These are phyloP conservation scores for Ibidorhyncha struthersii DNA, from an alignment of 2,113 vertebrate species.

Conservation along the genomic window DNA sequence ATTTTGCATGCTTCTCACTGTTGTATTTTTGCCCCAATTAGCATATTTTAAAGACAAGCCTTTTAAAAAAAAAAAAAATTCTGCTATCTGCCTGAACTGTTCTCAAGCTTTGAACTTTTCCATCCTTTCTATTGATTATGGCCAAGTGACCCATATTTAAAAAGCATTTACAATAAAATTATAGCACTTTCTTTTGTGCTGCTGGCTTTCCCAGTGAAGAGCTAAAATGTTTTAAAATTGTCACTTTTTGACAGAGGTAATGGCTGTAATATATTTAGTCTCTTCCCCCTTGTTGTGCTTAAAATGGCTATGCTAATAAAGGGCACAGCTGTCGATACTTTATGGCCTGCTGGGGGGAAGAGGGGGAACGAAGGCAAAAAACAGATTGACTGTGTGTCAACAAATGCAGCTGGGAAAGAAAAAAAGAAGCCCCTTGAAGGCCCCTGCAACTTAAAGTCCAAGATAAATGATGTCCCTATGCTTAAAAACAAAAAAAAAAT, in stretches of 20 bases:
- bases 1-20: constrained; percentile 47
- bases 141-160: constrained; percentile 84
- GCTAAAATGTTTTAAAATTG: constrained; percentile 89
- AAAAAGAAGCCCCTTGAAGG: constrained; percentile 83
- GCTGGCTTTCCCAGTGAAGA: constrained; percentile 76
- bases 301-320: constrained; percentile 89
- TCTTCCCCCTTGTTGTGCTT: constrained; percentile 62
- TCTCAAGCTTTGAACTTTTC: constrained; percentile 71
- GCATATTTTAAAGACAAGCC: constrained; percentile 68
- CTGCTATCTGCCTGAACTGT: constrained; percentile 33
- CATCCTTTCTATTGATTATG: constrained; percentile 50
- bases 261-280: constrained; percentile 88
- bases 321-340: constrained; percentile 97
- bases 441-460: constrained; percentile 77
- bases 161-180: constrained; percentile 89
- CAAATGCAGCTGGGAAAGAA: constrained; percentile 93
- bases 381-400: constrained; percentile 94
- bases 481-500: constrained; percentile 81
- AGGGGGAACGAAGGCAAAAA: constrained; percentile 71
- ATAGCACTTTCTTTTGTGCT: constrained; percentile 78
- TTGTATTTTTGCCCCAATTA: constrained; percentile 58
- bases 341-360: constrained; percentile 80
- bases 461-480: constrained; percentile 81
- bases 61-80: background rate
- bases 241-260: constrained; percentile 89